Base-by-base conservation (phyloP, 2,113 vertebrate genomes). In the Chamaea fasciata region DNA sequence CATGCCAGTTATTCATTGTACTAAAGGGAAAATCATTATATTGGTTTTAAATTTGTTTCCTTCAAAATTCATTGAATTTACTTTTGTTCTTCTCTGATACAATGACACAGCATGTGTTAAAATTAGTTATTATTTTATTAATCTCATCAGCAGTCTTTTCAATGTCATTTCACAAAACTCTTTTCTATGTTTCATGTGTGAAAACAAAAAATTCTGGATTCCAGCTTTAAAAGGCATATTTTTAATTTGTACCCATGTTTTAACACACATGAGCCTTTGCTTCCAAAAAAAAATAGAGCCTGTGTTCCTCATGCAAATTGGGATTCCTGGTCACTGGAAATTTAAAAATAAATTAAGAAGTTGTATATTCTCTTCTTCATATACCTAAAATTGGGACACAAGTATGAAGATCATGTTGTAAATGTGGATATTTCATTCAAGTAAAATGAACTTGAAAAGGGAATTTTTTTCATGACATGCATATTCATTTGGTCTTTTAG, bases 41-140 rank as follows among this genome's bases (percentile, higher is more conserved):
- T 87, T 71, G 7, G 52, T 71, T 90, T 96, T 31, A 68, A 81
- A 94, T 88, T 83, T 93, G 71, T 86, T 93, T 90, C 44, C 52
- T 93, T 87, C 69, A 55, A 83, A 86, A 86, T 81, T 78, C 24
- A 71, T n/a, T 86, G 42, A 70, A 65, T 57, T n/a, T 62, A 13
- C 50, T 84, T 94, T 95, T 78, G 53, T 83, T 90, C 28, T 7
- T 67, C 35, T 90, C 15, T 55, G 52, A 71, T 50, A 80, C 9
- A 64, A 70, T 65, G 83, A 78, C 24, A 49, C 16, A 88, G 56
- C 15, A 1, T 28, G 23, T 39, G 47, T 50, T 77, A 67, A 88
- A 94, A 86, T 52, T 74, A 91, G 68, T 67, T 35, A 80, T 80
- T 86, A 81, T 83, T 96, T 90, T 88, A 63, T 56, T 22, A 70